Percentiles rank a stretch among this genome's conserved stretches.
Evolutionary conservation across 2,113 vertebrate genomes (phyloP).

Genomic region (Turdus rufiventris): DNA sequence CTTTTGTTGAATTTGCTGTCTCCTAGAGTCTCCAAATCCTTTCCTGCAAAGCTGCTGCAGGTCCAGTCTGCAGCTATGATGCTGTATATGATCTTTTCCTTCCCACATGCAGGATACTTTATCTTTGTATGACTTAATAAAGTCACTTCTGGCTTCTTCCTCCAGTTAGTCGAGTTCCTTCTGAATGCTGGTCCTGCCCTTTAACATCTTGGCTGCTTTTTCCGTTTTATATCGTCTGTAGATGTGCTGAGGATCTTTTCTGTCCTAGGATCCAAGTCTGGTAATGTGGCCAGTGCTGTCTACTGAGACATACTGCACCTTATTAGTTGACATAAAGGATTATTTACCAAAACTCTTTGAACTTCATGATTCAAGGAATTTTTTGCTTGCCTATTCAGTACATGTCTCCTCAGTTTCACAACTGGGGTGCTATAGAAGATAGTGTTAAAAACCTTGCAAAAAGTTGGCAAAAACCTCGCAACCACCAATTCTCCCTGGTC

Average conservation of each 20-base stretch:
- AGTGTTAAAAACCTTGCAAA: neutral
- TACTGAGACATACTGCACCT: neutral
- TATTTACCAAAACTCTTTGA: neutral
- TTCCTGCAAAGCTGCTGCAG: neutral
- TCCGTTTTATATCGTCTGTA: neutral
- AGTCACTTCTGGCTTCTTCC: neutral
- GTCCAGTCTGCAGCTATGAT: neutral
- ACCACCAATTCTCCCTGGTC: neutral
- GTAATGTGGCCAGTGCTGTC: neutral
- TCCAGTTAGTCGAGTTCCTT: neutral
- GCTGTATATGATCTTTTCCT: neutral
- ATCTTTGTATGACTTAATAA: neutral
- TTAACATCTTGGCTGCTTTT: neutral
- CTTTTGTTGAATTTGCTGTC: neutral
- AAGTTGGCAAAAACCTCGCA: neutral
- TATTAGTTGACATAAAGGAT: neutral
- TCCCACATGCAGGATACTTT: neutral
- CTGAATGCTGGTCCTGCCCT: neutral
- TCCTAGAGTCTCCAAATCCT: neutral
- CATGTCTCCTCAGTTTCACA: neutral
- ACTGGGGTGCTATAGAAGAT: neutral
- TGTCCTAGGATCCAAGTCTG: neutral
- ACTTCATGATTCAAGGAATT: neutral
- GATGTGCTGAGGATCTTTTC: neutral
- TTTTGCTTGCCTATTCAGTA: neutral